Conservation (phyloP, 2,888 invertebrate genomes). For the Petrolisthes cinctipes region DNA sequence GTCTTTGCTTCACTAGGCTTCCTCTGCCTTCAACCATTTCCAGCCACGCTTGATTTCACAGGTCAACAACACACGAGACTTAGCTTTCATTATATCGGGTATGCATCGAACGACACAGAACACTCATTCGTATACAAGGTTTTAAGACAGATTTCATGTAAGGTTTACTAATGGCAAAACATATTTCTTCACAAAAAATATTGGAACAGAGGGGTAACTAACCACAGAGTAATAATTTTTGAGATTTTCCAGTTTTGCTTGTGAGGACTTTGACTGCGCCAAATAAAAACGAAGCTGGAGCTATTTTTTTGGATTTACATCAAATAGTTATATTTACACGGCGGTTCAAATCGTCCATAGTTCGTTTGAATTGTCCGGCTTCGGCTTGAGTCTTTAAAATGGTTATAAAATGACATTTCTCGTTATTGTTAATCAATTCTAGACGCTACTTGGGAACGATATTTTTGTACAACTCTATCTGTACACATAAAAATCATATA, state of each 20-base stretch:
- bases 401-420: constrained; percentile 45
- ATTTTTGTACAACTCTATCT: constrained; percentile 55
- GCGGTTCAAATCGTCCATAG: not conserved
- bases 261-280: not conserved
- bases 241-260: constrained; percentile 1
- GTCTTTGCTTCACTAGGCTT: not conserved
- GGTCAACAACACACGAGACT: constrained; percentile 24
- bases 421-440: constrained; percentile 35
- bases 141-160: too few species aligned
- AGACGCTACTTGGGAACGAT: constrained; percentile 41
- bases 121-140: constrained; percentile 31
- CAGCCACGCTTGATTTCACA: not conserved
- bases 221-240: not conserved
- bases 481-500: constrained; percentile 55
- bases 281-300: constrained; percentile 13
- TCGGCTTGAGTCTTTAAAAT: constrained; percentile 22
- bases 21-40: not conserved
- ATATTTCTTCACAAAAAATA: not conserved
- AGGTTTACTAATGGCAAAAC: not conserved
- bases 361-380: not conserved
- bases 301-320: constrained; percentile 27
- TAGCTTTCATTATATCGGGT: not conserved
- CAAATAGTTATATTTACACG: constrained; percentile 15
- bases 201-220: not conserved
- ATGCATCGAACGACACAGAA: constrained; percentile 32